phyloP scores from a whole-genome alignment of 2,888 invertebrate species.

The Tetrapedia diversipes region DNA sequence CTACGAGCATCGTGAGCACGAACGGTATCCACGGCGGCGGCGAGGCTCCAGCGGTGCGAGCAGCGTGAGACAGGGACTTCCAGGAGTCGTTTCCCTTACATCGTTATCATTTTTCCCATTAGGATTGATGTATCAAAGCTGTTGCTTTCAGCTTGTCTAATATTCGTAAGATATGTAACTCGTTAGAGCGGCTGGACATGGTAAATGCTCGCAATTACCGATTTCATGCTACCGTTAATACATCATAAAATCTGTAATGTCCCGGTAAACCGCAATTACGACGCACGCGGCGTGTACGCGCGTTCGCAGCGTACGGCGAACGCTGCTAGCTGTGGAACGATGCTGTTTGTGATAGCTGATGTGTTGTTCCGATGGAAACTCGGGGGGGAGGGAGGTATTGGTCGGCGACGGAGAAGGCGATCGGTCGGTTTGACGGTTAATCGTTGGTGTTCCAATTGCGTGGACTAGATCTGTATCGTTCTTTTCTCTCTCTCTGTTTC shows the following conservation, averaged over 20 bases:
- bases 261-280: slow-evolving; percentile 55
- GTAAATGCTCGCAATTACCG: slow-evolving; percentile 60
- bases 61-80: slow-evolving; percentile 52
- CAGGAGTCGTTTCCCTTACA: slow-evolving; percentile 55
- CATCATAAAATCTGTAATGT: slow-evolving; percentile 64
- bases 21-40: slow-evolving; percentile 12
- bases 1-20: slow-evolving; percentile 17
- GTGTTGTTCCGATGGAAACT: slow-evolving; percentile 13
- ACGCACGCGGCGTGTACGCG: slow-evolving; percentile 23
- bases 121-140: slow-evolving; percentile 51
- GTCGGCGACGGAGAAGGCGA: neutral
- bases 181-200: slow-evolving; percentile 46
- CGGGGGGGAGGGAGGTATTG: neutral
- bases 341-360: neutral
- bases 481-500: no score
- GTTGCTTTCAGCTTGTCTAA: slow-evolving; percentile 55
- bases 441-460: neutral
- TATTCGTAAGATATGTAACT: slow-evolving; percentile 58
- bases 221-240: slow-evolving; percentile 69
- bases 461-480: neutral
- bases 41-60: slow-evolving; percentile 40
- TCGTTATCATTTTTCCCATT: slow-evolving; percentile 56
- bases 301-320: slow-evolving; percentile 11
- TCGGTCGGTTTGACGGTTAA: neutral
- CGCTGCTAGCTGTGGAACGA: slow-evolving; percentile 8